These are phyloP conservation scores for Haplotaxodon microlepis DNA, from an alignment of 2,113 vertebrate genomes.

Conservation along the genomic window DNA sequence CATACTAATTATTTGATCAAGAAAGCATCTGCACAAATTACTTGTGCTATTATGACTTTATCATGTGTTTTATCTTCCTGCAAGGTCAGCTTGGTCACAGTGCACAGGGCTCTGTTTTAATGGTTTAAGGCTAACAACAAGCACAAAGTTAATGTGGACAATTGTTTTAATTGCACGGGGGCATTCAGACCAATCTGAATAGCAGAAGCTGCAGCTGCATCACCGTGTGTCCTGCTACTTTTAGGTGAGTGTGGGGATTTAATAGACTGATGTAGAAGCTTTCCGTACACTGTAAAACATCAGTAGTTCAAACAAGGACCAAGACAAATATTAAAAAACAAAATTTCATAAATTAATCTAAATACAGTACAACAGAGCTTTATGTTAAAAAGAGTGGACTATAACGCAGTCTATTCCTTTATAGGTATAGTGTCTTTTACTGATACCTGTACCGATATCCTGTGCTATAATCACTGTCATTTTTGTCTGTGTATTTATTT, in stretches of 20 bases:
- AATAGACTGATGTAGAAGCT: not conserved
- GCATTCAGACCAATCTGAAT: not conserved
- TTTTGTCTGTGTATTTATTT: not conserved
- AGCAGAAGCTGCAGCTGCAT: not conserved
- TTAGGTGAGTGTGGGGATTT: not conserved
- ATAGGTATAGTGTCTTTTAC: not conserved
- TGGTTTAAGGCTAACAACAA: not conserved
- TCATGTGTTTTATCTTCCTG: not conserved
- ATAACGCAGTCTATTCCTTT: not conserved
- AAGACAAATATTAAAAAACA: not conserved
- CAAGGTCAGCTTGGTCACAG: not conserved
- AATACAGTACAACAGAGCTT: not conserved
- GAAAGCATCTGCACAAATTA: not conserved
- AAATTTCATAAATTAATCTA: not conserved
- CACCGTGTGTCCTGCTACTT: not conserved
- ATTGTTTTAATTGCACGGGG: not conserved
- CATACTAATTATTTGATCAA: not conserved
- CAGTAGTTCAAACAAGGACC: not conserved
- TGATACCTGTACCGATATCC: not conserved
- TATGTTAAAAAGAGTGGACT: not conserved
- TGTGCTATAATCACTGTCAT: not conserved
- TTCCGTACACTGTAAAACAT: not conserved
- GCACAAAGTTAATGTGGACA: not conserved
- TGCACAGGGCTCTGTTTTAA: not conserved
- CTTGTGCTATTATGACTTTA: not conserved